A percentile compares a stretch with the other conserved stretches of the same genome.
Conservation (phyloP, 2,888 invertebrate genomes). For the Callosobruchus maculatus region DNA sequence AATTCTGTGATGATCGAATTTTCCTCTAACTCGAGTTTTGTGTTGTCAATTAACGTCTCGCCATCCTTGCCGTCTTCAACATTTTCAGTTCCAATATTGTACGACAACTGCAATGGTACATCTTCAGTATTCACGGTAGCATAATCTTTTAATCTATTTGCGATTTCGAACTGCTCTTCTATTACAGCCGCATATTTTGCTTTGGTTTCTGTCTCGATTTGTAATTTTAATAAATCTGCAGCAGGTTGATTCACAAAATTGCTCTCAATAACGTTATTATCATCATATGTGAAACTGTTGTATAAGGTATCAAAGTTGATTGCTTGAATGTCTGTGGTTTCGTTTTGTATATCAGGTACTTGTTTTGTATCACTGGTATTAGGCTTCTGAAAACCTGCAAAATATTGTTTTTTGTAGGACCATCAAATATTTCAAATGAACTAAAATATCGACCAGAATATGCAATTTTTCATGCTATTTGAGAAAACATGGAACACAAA, state of each 20-base stretch:
- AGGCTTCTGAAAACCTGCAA: not conserved
- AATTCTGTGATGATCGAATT: constrained; percentile 48
- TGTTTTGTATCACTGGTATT: constrained; percentile 6
- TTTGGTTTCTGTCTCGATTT: constrained; percentile 19
- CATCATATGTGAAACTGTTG: constrained; percentile 18
- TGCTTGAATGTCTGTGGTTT: constrained; percentile 9
- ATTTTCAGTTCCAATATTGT: constrained; percentile 47
- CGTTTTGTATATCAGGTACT: constrained; percentile 13
- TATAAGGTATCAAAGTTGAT: constrained; percentile 29
- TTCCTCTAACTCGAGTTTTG: constrained; percentile 43
- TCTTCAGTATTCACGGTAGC: constrained; percentile 48
- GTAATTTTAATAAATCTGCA: not conserved
- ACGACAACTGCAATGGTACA: constrained; percentile 44
- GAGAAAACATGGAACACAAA: too few relatives aligned
- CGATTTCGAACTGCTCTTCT: constrained; percentile 44
- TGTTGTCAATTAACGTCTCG: constrained; percentile 42
- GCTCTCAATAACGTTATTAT: not conserved
- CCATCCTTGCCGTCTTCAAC: constrained; percentile 44
- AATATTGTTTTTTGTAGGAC: not conserved
- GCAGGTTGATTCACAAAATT: not conserved
- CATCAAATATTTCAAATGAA: too few relatives aligned
- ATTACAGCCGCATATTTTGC: constrained; percentile 41
- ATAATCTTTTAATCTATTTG: constrained; percentile 46
- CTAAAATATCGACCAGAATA: not conserved
- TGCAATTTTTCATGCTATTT: too few relatives aligned